phyloP scores from a whole-genome alignment of 2,888 invertebrate genomes.

The Hydraecia micacea region DNA sequence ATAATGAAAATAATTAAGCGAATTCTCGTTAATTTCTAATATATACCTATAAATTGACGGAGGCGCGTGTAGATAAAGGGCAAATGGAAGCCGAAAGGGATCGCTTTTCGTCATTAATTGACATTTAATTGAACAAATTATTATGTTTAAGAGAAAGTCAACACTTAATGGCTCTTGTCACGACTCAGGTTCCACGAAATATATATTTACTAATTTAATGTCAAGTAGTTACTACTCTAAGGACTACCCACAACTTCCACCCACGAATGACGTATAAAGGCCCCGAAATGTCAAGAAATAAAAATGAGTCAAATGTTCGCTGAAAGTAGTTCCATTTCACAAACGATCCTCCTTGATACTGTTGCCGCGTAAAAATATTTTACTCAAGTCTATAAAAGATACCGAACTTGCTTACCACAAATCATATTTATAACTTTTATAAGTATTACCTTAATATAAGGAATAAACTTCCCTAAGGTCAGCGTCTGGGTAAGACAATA shows the following conservation, averaged over 20 bases:
- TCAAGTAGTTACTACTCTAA: slow-evolving; percentile 17
- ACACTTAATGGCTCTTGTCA: background rate
- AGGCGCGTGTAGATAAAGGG: background rate
- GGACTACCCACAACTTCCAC: background rate
- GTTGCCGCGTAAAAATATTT: slow-evolving; percentile 43
- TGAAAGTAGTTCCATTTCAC: slow-evolving; percentile 32
- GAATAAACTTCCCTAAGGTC: slow-evolving; percentile 55
- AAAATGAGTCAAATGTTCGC: slow-evolving; percentile 13
- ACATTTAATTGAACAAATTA: slow-evolving; percentile 7
- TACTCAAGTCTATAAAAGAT: slow-evolving; percentile 52
- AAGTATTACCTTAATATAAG: slow-evolving; percentile 59
- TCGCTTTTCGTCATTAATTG: slow-evolving; percentile 2
- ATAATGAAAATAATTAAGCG: slow-evolving; percentile 22
- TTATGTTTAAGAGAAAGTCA: background rate
- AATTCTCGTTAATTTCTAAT: slow-evolving; percentile 19
- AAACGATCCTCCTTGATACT: slow-evolving; percentile 32
- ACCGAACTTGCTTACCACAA: slow-evolving; percentile 54
- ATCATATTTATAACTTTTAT: slow-evolving; percentile 65
- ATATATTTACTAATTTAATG: slow-evolving; percentile 26
- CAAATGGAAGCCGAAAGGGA: slow-evolving; percentile 2
- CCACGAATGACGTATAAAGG: slow-evolving; percentile 8
- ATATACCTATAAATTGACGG: background rate
- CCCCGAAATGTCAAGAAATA: slow-evolving; percentile 12
- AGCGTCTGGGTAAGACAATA: slow-evolving; percentile 62
- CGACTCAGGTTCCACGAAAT: slow-evolving; percentile 19